Evolutionary conservation across 2,888 invertebrate species (phyloP).

Genomic region (Galeruca laticollis): DNA sequence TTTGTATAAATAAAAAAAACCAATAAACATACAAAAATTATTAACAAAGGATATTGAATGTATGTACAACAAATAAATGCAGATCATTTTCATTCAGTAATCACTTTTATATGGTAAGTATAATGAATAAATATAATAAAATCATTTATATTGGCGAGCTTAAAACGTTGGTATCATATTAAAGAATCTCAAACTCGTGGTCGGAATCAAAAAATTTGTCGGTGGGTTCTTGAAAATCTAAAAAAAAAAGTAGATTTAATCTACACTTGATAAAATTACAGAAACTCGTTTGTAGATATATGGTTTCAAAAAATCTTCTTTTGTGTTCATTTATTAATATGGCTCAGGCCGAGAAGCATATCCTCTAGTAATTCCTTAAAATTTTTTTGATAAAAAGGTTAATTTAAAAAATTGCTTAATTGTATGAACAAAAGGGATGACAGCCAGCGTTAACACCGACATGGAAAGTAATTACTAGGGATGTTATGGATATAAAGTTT

Average conservation of each 20-base stretch:
- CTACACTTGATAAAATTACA: too few relatives aligned
- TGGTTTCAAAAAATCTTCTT: too few relatives aligned
- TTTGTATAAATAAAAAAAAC: constrained; percentile 39
- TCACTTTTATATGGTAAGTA: constrained; percentile 19
- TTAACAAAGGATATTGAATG: constrained; percentile 32
- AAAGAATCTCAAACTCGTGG: constrained; percentile 86
- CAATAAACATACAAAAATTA: constrained; percentile 39
- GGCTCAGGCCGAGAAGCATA: too few relatives aligned
- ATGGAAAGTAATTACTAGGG: too few relatives aligned
- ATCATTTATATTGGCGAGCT: constrained; percentile 18
- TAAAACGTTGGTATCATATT: constrained; percentile 53
- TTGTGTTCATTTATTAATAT: too few relatives aligned
- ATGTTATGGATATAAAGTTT: too few relatives aligned
- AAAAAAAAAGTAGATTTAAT: constrained; percentile 17
- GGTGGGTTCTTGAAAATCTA: constrained; percentile 72
- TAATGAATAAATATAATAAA: constrained; percentile 13
- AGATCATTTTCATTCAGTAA: constrained; percentile 36
- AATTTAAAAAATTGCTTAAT: too few relatives aligned
- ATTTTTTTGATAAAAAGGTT: too few relatives aligned
- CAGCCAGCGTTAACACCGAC: too few relatives aligned
- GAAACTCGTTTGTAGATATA: too few relatives aligned
- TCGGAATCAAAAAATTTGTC: constrained; percentile 80
- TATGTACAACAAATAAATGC: constrained; percentile 45
- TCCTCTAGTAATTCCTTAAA: too few relatives aligned
- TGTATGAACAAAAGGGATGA: too few relatives aligned